Base-by-base conservation (phyloP, 2,113 vertebrate genomes). In the Lathamus discolor region DNA sequence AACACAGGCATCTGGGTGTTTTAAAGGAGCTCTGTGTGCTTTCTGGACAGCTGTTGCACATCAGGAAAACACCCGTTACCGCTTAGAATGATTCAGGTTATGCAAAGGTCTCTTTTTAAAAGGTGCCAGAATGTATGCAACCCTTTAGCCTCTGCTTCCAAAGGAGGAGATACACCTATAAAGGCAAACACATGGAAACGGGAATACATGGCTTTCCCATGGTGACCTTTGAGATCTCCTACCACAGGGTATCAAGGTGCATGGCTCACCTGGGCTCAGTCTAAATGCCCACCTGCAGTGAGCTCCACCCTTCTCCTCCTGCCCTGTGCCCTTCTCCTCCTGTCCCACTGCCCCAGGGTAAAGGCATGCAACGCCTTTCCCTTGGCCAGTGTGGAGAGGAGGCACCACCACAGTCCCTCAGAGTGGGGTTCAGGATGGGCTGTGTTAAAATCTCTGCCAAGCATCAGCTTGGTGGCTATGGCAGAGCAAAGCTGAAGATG, bases 161-260 rank as follows among this genome's bases (percentile, higher is more conserved):
- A 16, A 54, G 46, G 27, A 81, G 46, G 9, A 5, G 59, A 57
- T 35, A 33, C 7, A 20, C 15, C 33, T 41, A 24, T 44, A 70
- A 85, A 92, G 10, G 67, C 57, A 72, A 81, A 76, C n/a, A 25
- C 1, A 1, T 23, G 69, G 54, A 80, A 64, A 70, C 2, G 0
- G 1, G 55, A 46, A 33, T 6, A 17, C 18, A 3, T 0, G 4
- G 59, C 41, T 68, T 31, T 62, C 51, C 41, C 1, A 0, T 4
- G 33, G 25, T 1, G 20, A 78, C 52, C 46, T 55, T 61, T 52
- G 25, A 10, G 55, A 70, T 70, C 37, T 84, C 63, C 74, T 29
- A 24, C 4, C 5, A 6, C 0, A 0, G 5, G 12, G 22, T 57
- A 35, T 39, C 55, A 7, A 55, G 35, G 54, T 1, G 1, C 33